Conservation (phyloP, 2,888 invertebrate genomes). For the Ormyrus labotus region DNA sequence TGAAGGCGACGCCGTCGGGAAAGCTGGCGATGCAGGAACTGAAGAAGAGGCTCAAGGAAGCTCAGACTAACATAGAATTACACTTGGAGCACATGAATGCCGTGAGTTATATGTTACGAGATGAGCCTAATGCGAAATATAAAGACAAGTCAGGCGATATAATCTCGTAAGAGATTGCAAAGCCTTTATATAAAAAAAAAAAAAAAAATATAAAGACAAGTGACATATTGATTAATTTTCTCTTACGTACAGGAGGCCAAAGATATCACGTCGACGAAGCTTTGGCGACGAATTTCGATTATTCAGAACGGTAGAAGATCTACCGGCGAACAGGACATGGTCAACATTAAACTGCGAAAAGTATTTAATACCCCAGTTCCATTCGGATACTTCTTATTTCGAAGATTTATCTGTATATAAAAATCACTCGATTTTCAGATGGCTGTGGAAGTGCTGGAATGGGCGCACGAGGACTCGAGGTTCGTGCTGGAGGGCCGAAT, state of each 20-base stretch:
- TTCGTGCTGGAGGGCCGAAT: slow-evolving; percentile 94
- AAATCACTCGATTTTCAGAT: slow-evolving; percentile 77
- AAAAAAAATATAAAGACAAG: too few relatives aligned
- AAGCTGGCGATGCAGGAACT: slow-evolving; percentile 85
- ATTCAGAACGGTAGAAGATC: slow-evolving; percentile 83
- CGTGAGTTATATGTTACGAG: slow-evolving; percentile 70
- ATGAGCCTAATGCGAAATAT: not conserved
- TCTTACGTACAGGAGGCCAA: slow-evolving; percentile 83
- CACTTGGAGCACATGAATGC: slow-evolving; percentile 96
- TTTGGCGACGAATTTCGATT: slow-evolving; percentile 92
- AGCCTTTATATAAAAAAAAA: too few relatives aligned
- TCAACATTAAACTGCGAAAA: slow-evolving; percentile 92
- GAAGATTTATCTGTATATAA: not conserved
- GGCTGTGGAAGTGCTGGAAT: slow-evolving; percentile 94
- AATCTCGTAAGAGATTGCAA: too few relatives aligned
- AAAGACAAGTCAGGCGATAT: too few relatives aligned
- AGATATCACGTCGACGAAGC: slow-evolving; percentile 90
- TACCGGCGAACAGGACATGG: slow-evolving; percentile 90
- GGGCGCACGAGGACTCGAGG: slow-evolving; percentile 95
- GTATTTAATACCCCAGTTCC: slow-evolving; percentile 64
- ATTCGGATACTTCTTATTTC: not conserved
- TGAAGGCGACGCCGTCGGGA: slow-evolving; percentile 89
- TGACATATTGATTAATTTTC: not conserved
- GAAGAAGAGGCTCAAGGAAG: slow-evolving; percentile 88
- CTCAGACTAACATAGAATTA: slow-evolving; percentile 94